Base-by-base conservation (phyloP, 2,888 invertebrate species). In the Bruchidius siliquastri region DNA sequence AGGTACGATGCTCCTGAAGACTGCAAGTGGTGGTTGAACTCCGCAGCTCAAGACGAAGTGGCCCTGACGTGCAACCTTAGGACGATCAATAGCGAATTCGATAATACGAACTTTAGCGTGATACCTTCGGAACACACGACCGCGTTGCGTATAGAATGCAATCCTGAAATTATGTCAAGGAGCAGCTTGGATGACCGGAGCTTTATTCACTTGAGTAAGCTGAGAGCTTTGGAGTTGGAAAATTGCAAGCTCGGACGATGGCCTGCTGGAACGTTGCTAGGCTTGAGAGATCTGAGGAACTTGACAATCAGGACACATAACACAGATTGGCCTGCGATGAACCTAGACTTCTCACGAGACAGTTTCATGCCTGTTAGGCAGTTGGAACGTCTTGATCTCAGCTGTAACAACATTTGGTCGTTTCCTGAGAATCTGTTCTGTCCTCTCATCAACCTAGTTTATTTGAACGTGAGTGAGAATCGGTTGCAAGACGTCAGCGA, bases 361-460 rank as follows among this genome's bases (percentile, higher is more conserved):
- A 93, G 94, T 81, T 95, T 96, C 86, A 89, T 91, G 75, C 91
- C 92, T 75, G 92, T 93, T 74, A 90, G 92, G 76, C 93, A 95
- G 85, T 88, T 96, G 81, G 96, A 96, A 86, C 90, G 93, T 80
- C 89, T 96, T 77, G 96, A 96, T 85, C 88, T 96, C 78, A 95
- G 95, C 84, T 92, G 92, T 83, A 96, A 96, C 86, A 96, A 96
- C 86, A 94, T 96, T 84, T 95, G 95, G 94, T 93, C 94, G 73
- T 91, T 96, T 85, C 95, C 96, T 22, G 94, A 94, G 82, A 92
- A 92, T 83, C 89, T 95, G 77, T 96, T 96, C 87, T 96, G 96
- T 84, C 91, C 94, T 2, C 86, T 96, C 80, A 92, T 92, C 67
- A 95, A 93, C 83, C 88, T 96, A 81, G 92, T 94, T 76, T 90